Conservation (phyloP, 1,140 invertebrate species). For the Antheraea pernyi region DNA sequence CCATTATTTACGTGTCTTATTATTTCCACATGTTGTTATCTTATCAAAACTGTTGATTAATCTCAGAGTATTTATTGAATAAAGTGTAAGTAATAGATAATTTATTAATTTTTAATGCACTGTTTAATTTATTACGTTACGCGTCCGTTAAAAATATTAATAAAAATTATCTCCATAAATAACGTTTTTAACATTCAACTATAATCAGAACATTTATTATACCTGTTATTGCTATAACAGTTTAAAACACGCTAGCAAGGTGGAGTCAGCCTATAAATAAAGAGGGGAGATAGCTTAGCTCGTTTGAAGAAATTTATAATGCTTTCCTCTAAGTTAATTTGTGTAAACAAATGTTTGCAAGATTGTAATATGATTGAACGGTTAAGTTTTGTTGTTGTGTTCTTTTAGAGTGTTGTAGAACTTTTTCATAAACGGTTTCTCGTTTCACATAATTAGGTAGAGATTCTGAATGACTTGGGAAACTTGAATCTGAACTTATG, state of each 20-base stretch:
- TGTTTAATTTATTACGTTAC: no score
- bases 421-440: background rate
- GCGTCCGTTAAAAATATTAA: background rate
- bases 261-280: background rate
- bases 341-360: slow-evolving; percentile 7
- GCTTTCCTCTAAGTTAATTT: slow-evolving; percentile 22
- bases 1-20: no score
- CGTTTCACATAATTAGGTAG: background rate
- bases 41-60: no score
- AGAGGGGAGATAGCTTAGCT: slow-evolving; percentile 10
- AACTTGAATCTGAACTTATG: no score
- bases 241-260: background rate
- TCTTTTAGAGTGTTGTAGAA: background rate
- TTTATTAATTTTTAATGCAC: no score
- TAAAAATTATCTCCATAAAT: background rate
- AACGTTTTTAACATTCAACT: background rate
- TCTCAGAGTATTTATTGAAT: no score
- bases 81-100: no score
- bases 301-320: slow-evolving; percentile 9
- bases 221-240: slow-evolving; percentile 10
- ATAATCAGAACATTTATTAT: slow-evolving; percentile 6
- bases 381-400: background rate
- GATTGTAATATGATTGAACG: background rate
- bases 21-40: no score
- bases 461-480: no score